A percentile compares a stretch with the other conserved stretches of the same genome.
Evolutionary conservation across 2,888 invertebrate species (phyloP).

Genomic region (Yponomeuta malinellus): DNA sequence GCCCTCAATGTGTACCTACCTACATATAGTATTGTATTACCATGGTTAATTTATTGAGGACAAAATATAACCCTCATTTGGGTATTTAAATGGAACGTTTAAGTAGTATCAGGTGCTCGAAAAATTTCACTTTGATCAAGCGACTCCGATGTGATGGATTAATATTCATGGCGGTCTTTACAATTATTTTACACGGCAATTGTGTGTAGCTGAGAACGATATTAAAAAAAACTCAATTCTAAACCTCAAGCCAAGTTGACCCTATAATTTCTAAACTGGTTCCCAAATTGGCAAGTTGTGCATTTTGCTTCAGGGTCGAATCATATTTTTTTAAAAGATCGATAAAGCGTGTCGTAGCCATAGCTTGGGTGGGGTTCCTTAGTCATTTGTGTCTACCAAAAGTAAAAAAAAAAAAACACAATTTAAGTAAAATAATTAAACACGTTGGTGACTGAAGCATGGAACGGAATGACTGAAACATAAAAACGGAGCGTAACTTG

Average conservation of each 20-base stretch:
- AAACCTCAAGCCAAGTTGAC: constrained; percentile 49
- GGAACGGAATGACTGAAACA: background rate
- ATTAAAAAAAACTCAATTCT: constrained; percentile 34
- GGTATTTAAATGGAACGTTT: background rate
- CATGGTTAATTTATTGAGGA: too few relatives aligned
- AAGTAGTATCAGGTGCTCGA: background rate
- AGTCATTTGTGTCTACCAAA: background rate
- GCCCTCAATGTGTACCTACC: too few relatives aligned
- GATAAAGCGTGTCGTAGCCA: constrained; percentile 12
- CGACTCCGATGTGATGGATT: background rate
- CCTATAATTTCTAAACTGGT: constrained; percentile 75
- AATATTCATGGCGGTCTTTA: background rate
- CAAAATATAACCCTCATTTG: background rate
- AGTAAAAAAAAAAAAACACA: background rate
- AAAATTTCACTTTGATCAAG: background rate
- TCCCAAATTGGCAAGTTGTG: constrained; percentile 65
- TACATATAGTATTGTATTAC: too few relatives aligned
- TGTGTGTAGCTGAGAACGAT: constrained; percentile 12
- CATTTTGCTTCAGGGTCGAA: constrained; percentile 53
- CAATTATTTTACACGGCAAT: constrained; percentile 14
- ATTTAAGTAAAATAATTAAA: background rate
- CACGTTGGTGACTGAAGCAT: background rate
- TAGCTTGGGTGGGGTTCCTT: background rate
- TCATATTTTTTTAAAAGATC: constrained; percentile 39
- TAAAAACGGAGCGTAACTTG: background rate